Conservation (phyloP, 1,140 invertebrate genomes). For the Drosophila sechellia region DNA sequence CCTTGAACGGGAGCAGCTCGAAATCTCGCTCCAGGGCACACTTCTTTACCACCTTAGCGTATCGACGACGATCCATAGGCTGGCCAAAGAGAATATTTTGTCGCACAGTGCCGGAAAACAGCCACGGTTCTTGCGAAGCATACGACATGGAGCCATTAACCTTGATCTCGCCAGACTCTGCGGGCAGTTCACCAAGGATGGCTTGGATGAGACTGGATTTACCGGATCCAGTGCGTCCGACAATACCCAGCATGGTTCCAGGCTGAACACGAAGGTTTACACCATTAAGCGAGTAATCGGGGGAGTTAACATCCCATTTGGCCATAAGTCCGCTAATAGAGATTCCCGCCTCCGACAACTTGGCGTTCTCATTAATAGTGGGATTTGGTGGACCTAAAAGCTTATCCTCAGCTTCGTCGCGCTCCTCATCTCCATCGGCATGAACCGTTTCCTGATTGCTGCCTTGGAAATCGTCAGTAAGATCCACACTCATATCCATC, state of each 20-base stretch:
- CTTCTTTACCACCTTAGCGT: conserved; percentile 90
- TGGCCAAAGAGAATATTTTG: conserved; percentile 97
- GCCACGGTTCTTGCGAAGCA: conserved; percentile 96
- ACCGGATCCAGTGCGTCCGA: conserved; percentile 90
- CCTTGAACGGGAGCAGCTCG: conserved; percentile 89
- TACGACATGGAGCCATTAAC: conserved; percentile 93
- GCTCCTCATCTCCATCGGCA: conserved; percentile 44
- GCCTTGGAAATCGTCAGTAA: conserved; percentile 35
- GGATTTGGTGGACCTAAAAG: conserved; percentile 28
- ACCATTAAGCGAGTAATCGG: conserved; percentile 86
- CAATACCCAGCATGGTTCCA: conserved; percentile 88
- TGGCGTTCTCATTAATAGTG: conserved; percentile 68
- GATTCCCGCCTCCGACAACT: conserved; percentile 75
- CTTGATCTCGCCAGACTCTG: conserved; percentile 88
- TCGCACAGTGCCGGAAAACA: conserved; percentile 90
- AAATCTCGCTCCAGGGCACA: conserved; percentile 93
- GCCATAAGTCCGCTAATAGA: conserved; percentile 65
- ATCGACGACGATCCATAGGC: conserved; percentile 89
- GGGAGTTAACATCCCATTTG: conserved; percentile 81
- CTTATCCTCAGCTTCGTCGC: conserved; percentile 53
- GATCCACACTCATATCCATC: conserved; percentile 58
- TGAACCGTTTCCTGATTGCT: conserved; percentile 76
- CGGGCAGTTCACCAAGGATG: conserved; percentile 92
- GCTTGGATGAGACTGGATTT: conserved; percentile 93
- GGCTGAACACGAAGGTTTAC: conserved; percentile 87